Base-by-base conservation (phyloP, 2,888 invertebrate genomes). In the Scaeva pyrastri region DNA sequence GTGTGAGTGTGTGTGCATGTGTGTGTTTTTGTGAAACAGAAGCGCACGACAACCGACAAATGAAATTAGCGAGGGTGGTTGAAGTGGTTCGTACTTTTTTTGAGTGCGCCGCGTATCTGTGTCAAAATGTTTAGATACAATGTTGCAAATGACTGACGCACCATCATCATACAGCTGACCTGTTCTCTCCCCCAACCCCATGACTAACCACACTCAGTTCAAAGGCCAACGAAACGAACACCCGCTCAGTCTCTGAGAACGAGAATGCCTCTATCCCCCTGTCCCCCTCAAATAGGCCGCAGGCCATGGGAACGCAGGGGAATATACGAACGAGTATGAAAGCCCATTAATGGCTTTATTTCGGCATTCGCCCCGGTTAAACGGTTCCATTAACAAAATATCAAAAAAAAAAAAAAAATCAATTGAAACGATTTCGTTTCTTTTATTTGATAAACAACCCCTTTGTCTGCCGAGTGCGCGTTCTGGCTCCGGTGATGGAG, bases 291-390 rank as follows among this genome's bases (percentile, higher is more conserved):
- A 55, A 21, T 14, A 66, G 31, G 31, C 48, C 16, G 12, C 16
- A 56, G 45, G 50, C 76, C 41, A 55, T 41, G 11, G 14, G 52
- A 50, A 52, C 7, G 23, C 19, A 39, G 14, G 21, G 39, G 41
- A 12, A 52, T n/a, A n/a, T n/a, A n/a, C n/a, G n/a, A n/a, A n/a
- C n/a, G n/a, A n/a, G n/a, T n/a, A 52, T 8, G 36, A 64, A 58
- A 31, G 58, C 31, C 84, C 75, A 70, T 79, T 79, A 84, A 84
- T 84, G 79, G 79, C 84, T 84, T 75, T 75, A 79, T 84, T 79
- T 76, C 58, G 76, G 58, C 55, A 56, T 77, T 78, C 73, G 21
- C 58, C 58, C 52, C 71, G 56, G 68, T 84, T 84, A 84, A 84
- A 84, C 84, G 84, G 60, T 84, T 79, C 79, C 79, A 84, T 84